Conservation (phyloP, 2,797 vertebrate genomes). For the Heteromormyrus szaboi region DNA sequence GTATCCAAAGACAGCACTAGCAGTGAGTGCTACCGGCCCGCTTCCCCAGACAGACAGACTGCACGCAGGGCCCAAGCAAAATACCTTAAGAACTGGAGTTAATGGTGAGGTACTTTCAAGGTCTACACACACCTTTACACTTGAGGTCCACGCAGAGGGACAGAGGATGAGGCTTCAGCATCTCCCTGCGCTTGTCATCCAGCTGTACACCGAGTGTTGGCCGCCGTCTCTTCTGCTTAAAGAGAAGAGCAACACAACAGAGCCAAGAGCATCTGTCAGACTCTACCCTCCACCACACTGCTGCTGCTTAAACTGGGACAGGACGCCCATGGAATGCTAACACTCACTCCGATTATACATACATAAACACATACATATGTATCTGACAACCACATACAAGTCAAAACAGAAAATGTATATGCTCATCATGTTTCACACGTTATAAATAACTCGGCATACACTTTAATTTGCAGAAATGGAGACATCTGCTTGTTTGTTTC, state of each 20-base stretch:
- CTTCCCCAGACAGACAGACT: not conserved
- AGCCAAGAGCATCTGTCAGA: not conserved
- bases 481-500: not conserved
- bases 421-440: not conserved
- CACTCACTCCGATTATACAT: not conserved
- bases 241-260: not conserved
- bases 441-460: not conserved
- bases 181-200: slow-evolving; percentile 93
- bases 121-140: slow-evolving; percentile 76
- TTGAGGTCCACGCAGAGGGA: slow-evolving; percentile 80
- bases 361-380: not conserved
- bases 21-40: not conserved
- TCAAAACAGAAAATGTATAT: not conserved
- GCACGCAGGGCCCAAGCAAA: not conserved
- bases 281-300: not conserved
- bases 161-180: slow-evolving; percentile 88
- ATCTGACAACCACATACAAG: not conserved
- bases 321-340: not conserved
- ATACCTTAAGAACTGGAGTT: not conserved
- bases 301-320: not conserved
- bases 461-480: not conserved
- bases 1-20: slow-evolving; percentile 42
- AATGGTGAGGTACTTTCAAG: not conserved
- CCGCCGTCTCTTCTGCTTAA: slow-evolving; percentile 79
- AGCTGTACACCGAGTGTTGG: slow-evolving; percentile 86